Evolutionary conservation across 2,888 invertebrate species (phyloP).

Genomic region (Perithous albicinctus): DNA sequence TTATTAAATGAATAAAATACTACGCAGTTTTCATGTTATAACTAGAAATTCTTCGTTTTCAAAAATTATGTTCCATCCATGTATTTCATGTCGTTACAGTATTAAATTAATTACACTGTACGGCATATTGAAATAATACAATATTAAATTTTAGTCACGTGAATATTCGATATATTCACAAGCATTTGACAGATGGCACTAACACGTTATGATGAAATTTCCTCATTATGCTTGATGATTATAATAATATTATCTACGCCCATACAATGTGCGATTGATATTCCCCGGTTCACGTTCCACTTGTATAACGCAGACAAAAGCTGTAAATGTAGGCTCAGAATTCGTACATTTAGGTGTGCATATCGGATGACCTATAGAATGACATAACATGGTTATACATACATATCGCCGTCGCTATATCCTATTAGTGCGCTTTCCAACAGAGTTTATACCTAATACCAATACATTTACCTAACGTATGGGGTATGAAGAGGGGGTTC

Average conservation of each 20-base stretch:
- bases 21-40: neutral
- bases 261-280: conserved; percentile 20
- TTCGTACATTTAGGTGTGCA: neutral
- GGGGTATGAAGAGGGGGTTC: neutral
- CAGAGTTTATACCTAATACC: neutral
- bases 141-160: neutral
- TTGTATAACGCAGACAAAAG: conserved; percentile 13
- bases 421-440: neutral
- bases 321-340: neutral
- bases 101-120: neutral
- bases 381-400: neutral
- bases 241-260: conserved; percentile 12
- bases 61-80: neutral
- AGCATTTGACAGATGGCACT: neutral
- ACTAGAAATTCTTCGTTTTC: neutral
- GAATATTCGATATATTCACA: neutral
- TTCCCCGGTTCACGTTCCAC: neutral
- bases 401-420: neutral
- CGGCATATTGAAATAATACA: neutral
- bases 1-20: neutral
- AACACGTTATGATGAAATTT: neutral
- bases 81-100: neutral
- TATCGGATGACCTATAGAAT: neutral
- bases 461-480: conserved; percentile 27
- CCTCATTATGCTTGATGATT: neutral